These are phyloP conservation scores for Petrolisthes cinctipes DNA, from an alignment of 2,888 invertebrate species.

Conservation along the genomic window DNA sequence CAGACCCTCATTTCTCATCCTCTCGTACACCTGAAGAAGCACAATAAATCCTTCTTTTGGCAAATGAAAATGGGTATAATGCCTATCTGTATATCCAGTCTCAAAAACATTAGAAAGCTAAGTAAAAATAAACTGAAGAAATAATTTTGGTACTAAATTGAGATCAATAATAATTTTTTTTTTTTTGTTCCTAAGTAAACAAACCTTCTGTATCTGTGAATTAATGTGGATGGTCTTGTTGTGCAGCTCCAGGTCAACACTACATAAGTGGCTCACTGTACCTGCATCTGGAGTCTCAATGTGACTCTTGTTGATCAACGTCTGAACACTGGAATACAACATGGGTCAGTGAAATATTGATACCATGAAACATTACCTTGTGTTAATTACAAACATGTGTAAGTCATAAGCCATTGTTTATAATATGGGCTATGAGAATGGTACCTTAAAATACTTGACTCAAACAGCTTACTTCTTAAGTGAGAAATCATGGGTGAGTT, in stretches of 20 bases:
- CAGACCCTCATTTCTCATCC: slow-evolving; percentile 53
- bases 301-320: slow-evolving; percentile 56
- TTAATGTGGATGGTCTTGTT: slow-evolving; percentile 52
- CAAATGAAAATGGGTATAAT: no score
- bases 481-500: slow-evolving; percentile 51
- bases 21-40: slow-evolving; percentile 37
- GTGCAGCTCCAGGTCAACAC: slow-evolving; percentile 56
- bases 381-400: no score
- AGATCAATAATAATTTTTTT: background rate
- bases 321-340: slow-evolving; percentile 45
- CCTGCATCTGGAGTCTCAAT: slow-evolving; percentile 42
- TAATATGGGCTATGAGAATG: background rate
- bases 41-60: no score
- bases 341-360: no score
- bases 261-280: slow-evolving; percentile 39
- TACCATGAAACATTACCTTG: no score
- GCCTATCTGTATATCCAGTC: no score
- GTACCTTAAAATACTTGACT: no score
- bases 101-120: no score
- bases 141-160: background rate
- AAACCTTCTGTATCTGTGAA: slow-evolving; percentile 55
- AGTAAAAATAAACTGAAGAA: background rate
- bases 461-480: slow-evolving; percentile 40
- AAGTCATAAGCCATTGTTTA: background rate
- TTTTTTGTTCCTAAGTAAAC: background rate